phyloP scores from a whole-genome alignment of 2,888 invertebrate species.

The Cremastobaeus sp. region DNA sequence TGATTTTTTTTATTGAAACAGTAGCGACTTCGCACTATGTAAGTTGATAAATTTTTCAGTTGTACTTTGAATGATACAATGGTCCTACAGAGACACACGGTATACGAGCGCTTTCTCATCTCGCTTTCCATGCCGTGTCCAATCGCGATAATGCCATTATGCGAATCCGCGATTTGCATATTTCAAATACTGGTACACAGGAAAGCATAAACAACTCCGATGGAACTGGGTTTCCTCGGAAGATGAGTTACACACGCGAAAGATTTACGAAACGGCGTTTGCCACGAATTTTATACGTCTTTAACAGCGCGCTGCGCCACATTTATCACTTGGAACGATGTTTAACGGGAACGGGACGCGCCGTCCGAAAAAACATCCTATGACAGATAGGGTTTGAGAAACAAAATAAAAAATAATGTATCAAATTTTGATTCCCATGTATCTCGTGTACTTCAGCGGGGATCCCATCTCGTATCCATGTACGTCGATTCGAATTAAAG shows the following conservation, averaged over 20 bases:
- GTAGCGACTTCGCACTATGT: too few species aligned
- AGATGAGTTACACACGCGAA: constrained; percentile 76
- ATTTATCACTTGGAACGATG: constrained; percentile 42
- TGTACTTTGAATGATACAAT: constrained; percentile 43
- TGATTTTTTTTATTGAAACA: too few species aligned
- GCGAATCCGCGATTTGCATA: constrained; percentile 78
- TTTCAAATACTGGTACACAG: constrained; percentile 77
- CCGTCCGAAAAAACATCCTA: constrained; percentile 14
- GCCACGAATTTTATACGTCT: constrained; percentile 52
- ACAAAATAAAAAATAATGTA: constrained; percentile 14
- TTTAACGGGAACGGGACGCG: constrained; percentile 33
- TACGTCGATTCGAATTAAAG: constrained; percentile 45
- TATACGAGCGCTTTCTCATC: constrained; percentile 57
- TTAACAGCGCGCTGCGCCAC: constrained; percentile 41
- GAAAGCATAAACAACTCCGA: constrained; percentile 77
- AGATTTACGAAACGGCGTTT: constrained; percentile 74
- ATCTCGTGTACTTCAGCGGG: constrained; percentile 23
- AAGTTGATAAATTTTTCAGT: too few species aligned
- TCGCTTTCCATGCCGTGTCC: constrained; percentile 58
- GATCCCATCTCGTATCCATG: constrained; percentile 25
- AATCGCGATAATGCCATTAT: constrained; percentile 74
- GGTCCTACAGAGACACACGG: constrained; percentile 23
- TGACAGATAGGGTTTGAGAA: neutral
- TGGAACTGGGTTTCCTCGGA: constrained; percentile 72
- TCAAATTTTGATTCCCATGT: constrained; percentile 47